Conservation (phyloP, 2,888 invertebrate species). For the Acheta domesticus region DNA sequence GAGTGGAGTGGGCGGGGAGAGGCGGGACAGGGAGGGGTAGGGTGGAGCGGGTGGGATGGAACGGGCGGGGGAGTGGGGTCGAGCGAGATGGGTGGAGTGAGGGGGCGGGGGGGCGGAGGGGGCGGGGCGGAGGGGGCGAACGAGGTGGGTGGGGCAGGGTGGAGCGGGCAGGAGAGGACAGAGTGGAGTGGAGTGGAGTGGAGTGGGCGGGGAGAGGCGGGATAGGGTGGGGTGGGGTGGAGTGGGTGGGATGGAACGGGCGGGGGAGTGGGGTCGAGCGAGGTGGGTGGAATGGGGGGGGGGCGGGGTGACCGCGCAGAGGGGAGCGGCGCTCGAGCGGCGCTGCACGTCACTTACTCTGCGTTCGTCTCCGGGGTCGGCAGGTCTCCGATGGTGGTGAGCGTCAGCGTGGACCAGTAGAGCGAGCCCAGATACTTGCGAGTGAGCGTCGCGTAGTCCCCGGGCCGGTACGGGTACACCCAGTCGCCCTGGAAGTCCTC, state of each 20-base stretch:
- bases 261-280: neutral
- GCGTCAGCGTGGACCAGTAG: conserved; percentile 93
- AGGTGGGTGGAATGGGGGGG: neutral
- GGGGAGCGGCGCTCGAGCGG: neutral
- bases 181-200: neutral
- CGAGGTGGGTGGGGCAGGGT: neutral
- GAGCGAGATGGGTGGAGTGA: too few species aligned
- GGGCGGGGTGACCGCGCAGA: neutral
- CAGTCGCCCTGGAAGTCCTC: conserved; percentile 85
- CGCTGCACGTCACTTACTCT: conserved; percentile 71
- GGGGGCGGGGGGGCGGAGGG: neutral
- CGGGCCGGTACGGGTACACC: conserved; percentile 84
- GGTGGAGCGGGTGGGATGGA: neutral
- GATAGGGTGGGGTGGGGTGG: too few species aligned
- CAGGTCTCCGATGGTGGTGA: conserved; percentile 93
- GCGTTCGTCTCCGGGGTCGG: conserved; percentile 94
- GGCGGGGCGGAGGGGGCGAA: too few species aligned
- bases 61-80: neutral
- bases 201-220: too few species aligned
- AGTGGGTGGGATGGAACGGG: neutral
- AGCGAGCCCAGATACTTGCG: conserved; percentile 91
- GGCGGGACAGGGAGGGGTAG: neutral
- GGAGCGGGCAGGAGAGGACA: neutral
- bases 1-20: neutral
- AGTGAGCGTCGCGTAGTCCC: conserved; percentile 84